These are phyloP conservation scores for Gryllus longicercus DNA, from an alignment of 2,888 invertebrate species.

Conservation along the genomic window DNA sequence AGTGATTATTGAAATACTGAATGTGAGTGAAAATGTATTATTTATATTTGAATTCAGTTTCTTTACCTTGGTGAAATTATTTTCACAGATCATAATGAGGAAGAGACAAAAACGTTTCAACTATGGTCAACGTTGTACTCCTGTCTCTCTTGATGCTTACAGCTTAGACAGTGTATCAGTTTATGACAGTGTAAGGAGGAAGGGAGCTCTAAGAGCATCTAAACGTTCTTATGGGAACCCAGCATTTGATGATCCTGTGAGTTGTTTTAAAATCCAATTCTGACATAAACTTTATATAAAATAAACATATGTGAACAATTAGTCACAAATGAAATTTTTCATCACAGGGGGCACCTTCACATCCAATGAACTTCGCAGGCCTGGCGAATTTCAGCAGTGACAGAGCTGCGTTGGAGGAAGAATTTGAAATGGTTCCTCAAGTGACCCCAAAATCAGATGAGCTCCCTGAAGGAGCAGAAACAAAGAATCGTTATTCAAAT, in stretches of 20 bases:
- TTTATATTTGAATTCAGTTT: too few species aligned
- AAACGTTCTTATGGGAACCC: constrained; percentile 88
- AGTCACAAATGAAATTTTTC: constrained; percentile 33
- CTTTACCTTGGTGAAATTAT: neutral
- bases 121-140: constrained; percentile 82
- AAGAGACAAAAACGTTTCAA: constrained; percentile 76
- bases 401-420: constrained; percentile 69
- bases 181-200: constrained; percentile 62
- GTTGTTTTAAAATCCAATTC: constrained; percentile 39
- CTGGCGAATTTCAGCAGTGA: constrained; percentile 68
- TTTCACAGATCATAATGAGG: constrained; percentile 68
- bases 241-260: constrained; percentile 83
- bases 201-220: constrained; percentile 67
- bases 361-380: constrained; percentile 74
- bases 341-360: constrained; percentile 60
- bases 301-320: constrained; percentile 4
- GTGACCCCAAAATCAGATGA: constrained; percentile 75
- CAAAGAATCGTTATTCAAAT: constrained; percentile 90
- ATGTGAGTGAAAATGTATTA: too few species aligned
- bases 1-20: too few species aligned
- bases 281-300: neutral
- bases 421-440: constrained; percentile 78
- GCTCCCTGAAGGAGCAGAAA: constrained; percentile 80
- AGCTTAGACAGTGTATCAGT: constrained; percentile 87
- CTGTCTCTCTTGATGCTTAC: constrained; percentile 83